Evolutionary conservation across 92 coral and sea anemone genomes (phyloP).

Genomic region (Meandrina meandrites): DNA sequence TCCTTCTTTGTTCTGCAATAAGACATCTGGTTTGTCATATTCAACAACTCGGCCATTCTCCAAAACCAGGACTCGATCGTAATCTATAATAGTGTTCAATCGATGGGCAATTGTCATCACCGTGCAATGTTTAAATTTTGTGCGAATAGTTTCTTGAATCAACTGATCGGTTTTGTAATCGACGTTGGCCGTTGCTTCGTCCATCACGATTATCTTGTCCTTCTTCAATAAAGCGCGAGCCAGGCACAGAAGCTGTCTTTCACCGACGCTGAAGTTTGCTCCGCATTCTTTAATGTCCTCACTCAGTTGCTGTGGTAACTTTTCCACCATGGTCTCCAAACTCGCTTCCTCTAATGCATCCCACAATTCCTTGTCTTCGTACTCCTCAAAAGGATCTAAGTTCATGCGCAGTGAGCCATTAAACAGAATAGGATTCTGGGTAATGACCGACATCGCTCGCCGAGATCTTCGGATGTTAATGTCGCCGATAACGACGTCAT

Average conservation of each 20-base stretch:
- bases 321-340: conserved; percentile 57
- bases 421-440: conserved; percentile 64
- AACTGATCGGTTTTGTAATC: conserved; percentile 78
- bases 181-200: conserved; percentile 75
- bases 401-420: conserved; percentile 68
- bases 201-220: conserved; percentile 64
- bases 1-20: conserved; percentile 59
- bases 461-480: conserved; percentile 71
- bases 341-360: conserved; percentile 66
- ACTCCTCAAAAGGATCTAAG: conserved; percentile 65
- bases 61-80: conserved; percentile 74
- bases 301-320: conserved; percentile 64
- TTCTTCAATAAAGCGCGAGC: conserved; percentile 67
- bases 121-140: conserved; percentile 66
- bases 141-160: conserved; percentile 70
- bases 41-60: conserved; percentile 74
- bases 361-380: conserved; percentile 69
- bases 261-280: conserved; percentile 51
- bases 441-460: conserved; percentile 68
- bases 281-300: conserved; percentile 64
- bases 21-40: conserved; percentile 68
- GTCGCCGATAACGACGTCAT: conserved; percentile 54
- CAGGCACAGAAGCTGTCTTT: conserved; percentile 61
- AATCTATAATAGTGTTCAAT: conserved; percentile 78
- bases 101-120: conserved; percentile 67